Conservation (phyloP, 1,140 invertebrate species). For the Drosophila melanica region DNA sequence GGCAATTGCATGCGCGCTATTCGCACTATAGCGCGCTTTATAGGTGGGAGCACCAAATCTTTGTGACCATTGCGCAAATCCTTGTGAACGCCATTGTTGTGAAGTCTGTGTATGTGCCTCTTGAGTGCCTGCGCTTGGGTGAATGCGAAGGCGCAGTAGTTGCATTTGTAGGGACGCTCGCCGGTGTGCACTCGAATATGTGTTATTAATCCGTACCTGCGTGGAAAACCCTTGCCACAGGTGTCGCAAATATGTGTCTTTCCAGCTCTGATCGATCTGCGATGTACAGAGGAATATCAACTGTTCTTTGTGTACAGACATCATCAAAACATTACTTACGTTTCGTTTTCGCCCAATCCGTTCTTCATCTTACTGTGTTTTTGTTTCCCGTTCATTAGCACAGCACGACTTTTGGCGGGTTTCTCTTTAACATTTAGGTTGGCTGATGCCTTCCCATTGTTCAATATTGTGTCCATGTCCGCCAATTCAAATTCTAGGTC, state of each 20-base stretch:
- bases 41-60: conserved; percentile 8
- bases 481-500: conserved; percentile 25
- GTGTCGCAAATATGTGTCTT: conserved; percentile 23
- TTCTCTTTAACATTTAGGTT: conserved; percentile 1
- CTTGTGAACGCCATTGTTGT: background rate
- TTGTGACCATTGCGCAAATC: conserved; percentile 1
- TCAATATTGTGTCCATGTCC: background rate
- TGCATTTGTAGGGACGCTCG: conserved; percentile 42
- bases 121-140: conserved; percentile 31
- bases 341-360: background rate
- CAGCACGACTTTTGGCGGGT: background rate
- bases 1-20: conserved; percentile 20
- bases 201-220: conserved; percentile 15
- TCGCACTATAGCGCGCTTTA: conserved; percentile 30
- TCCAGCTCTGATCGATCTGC: background rate
- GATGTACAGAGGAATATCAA: background rate
- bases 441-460: background rate
- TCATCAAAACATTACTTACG: conserved; percentile 1
- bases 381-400: background rate
- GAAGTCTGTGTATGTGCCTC: conserved; percentile 23
- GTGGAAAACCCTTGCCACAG: conserved; percentile 34
- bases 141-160: conserved; percentile 20
- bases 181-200: conserved; percentile 31
- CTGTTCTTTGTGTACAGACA: background rate
- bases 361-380: background rate